phyloP scores from a whole-genome alignment of 2,888 invertebrate species.

The Hydroisotoma schaefferi region DNA sequence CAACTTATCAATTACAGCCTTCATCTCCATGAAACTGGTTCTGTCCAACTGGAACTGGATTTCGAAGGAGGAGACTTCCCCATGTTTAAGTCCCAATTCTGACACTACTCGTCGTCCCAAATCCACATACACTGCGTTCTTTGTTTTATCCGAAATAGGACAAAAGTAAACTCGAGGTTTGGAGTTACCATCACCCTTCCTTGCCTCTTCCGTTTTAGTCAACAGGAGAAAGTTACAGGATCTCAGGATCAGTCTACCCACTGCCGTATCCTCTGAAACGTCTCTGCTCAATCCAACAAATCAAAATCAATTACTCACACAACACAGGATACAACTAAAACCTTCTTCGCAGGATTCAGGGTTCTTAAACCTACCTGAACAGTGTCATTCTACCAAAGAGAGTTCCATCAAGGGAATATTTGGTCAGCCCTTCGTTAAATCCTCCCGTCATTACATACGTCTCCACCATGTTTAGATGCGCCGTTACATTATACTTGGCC shows the following conservation, averaged over 20 bases:
- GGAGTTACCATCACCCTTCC: slow-evolving; percentile 12
- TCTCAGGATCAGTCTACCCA: slow-evolving; percentile 71
- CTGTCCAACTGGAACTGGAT: slow-evolving; percentile 78
- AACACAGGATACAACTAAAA: neutral
- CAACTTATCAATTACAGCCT: slow-evolving; percentile 73
- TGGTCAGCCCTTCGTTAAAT: slow-evolving; percentile 43
- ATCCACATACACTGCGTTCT: slow-evolving; percentile 71
- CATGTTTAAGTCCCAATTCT: slow-evolving; percentile 61
- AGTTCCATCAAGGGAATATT: slow-evolving; percentile 44
- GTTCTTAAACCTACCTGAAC: slow-evolving; percentile 36
- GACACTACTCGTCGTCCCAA: slow-evolving; percentile 65
- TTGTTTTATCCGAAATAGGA: slow-evolving; percentile 73
- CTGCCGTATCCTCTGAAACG: slow-evolving; percentile 76
- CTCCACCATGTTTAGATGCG: slow-evolving; percentile 35
- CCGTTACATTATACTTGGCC: slow-evolving; percentile 47
- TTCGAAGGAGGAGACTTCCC: slow-evolving; percentile 58
- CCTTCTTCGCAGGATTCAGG: neutral
- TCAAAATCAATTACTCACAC: slow-evolving; percentile 2
- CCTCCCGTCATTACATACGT: slow-evolving; percentile 40
- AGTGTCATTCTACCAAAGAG: slow-evolving; percentile 45
- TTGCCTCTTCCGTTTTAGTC: slow-evolving; percentile 50
- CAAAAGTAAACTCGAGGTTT: slow-evolving; percentile 64
- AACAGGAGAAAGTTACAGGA: slow-evolving; percentile 70
- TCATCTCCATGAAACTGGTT: slow-evolving; percentile 78
- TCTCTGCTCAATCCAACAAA: slow-evolving; percentile 55